phyloP scores from a whole-genome alignment of 2,113 vertebrate genomes.

The Hypanus sabinus region DNA sequence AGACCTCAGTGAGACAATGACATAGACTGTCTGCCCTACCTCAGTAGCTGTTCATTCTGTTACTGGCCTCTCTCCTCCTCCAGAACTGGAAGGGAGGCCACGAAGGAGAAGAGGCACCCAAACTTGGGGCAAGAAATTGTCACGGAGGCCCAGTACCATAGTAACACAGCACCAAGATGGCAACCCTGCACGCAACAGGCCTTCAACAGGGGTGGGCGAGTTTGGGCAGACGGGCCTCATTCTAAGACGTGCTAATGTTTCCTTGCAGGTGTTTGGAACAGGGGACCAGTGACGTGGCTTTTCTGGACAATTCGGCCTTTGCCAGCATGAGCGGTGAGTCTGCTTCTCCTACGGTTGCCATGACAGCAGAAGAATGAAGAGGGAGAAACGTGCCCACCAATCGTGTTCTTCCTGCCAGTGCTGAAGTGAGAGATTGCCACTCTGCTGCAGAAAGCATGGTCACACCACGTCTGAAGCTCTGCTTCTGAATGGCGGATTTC shows the following conservation, averaged over 20 bases:
- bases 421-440: not conserved
- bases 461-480: not conserved
- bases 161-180: not conserved
- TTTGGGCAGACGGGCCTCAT: not conserved
- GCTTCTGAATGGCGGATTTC: no score
- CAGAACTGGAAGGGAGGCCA: not conserved
- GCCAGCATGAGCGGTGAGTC: conserved; percentile 62
- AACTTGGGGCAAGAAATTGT: not conserved
- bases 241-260: conserved; percentile 13
- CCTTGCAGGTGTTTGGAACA: conserved; percentile 66
- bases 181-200: not conserved
- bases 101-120: not conserved
- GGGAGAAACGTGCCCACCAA: no score
- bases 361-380: no score
- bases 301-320: conserved; percentile 73
- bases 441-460: not conserved
- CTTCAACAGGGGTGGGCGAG: not conserved
- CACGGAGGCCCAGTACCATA: not conserved
- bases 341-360: not conserved
- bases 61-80: not conserved
- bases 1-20: no score
- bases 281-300: conserved; percentile 72
- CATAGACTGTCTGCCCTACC: no score
- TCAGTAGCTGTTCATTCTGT: no score
- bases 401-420: no score